Conservation (phyloP, 2,888 invertebrate genomes). For the Tortricodes alternella region DNA sequence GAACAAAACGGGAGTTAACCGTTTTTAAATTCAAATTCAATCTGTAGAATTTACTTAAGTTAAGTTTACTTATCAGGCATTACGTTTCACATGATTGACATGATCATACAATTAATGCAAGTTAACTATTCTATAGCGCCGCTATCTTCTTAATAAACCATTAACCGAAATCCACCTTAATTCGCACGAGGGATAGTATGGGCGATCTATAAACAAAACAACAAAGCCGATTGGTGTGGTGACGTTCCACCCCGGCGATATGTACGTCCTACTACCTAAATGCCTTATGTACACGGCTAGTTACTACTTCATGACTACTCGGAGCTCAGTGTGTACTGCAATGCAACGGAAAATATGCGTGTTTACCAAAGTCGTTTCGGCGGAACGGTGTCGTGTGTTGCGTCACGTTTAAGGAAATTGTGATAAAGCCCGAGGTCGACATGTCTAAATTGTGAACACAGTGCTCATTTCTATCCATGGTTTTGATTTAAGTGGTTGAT, state of each 20-base stretch:
- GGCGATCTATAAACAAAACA: conserved; percentile 78
- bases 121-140: not conserved
- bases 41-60: too few species aligned
- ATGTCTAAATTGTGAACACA: conserved; percentile 75
- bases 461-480: conserved; percentile 58
- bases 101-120: not conserved
- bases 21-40: too few species aligned
- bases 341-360: conserved; percentile 84
- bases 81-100: not conserved
- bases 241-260: conserved; percentile 83
- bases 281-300: conserved; percentile 83
- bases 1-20: not conserved
- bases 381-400: conserved; percentile 81
- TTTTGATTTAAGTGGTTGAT: conserved; percentile 52
- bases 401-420: conserved; percentile 82
- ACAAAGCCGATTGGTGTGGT: conserved; percentile 81
- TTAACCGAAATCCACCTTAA: conserved; percentile 35
- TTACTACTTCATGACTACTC: conserved; percentile 83
- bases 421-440: conserved; percentile 80
- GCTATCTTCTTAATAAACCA: not conserved
- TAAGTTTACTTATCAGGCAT: too few species aligned
- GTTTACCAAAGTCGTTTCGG: conserved; percentile 83
- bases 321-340: conserved; percentile 83
- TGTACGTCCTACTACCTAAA: conserved; percentile 83
- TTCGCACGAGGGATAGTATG: conserved; percentile 65